Evolutionary conservation across 2,888 invertebrate genomes (phyloP), one percentile per base, ranked within the genome.

Genomic region (Pharmacophagus antenor): DNA sequence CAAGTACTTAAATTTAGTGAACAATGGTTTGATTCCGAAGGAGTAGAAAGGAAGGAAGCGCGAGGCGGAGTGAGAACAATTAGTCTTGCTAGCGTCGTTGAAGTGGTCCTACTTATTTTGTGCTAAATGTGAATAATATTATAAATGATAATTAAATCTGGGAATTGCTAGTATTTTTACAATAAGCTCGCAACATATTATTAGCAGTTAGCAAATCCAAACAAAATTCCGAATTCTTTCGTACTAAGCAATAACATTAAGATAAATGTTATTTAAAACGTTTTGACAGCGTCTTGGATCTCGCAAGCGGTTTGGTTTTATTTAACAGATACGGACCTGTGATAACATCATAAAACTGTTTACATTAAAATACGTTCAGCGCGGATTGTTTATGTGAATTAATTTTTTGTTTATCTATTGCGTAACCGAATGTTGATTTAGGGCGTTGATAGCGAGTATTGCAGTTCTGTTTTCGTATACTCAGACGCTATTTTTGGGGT

Each of bases 301-400:
- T 41, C 27, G 7, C n/a, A 23, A 21, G 20, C 41, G 23, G 22
- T 10, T 31, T 51, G 21, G 37, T 52, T 52, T 52, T 18, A 55
- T 55, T 46, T 22, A 15, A 21, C 52, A 52, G 46, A 58, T 18
- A 31, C 52, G 21, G 47, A 6, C 22, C 46, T 47, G 23, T 46
- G 27, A 58, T 47, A 58, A 46, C 52, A 58, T 47, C 46, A 58
- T 58, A 52, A 58, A 56, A 58, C 46, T 58, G 51, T 58, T 58
- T 58, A 52, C 27, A 7, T 52, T 58, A 37, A 52, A 48, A 48
- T 52, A 25, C 46, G 18, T 46, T 21, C 37, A 23, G 47, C 47
- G 20, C 17, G 18, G 18, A 2, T 47, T 52, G 58, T 58, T 58
- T 52, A 41, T 58, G 46, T 44, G 37, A 58, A 52, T 52, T 52